These are phyloP conservation scores for Scopus umbretta DNA, from an alignment of 2,113 vertebrate species.

Conservation along the genomic window DNA sequence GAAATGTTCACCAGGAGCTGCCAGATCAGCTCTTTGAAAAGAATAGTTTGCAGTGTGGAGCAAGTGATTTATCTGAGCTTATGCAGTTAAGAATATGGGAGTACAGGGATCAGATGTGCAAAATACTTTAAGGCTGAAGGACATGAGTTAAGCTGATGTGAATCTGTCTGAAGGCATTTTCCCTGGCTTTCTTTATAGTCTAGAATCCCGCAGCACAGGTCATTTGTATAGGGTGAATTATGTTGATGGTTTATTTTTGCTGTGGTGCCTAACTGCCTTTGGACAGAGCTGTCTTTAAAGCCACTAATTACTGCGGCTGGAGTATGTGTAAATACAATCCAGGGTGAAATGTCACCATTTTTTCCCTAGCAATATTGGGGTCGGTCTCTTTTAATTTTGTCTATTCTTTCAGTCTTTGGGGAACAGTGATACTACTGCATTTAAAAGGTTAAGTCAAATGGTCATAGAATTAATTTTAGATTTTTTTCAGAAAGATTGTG, in stretches of 20 bases:
- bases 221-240: not conserved
- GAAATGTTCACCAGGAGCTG: not conserved
- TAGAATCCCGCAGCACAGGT: not conserved
- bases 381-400: not conserved
- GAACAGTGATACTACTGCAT: not conserved
- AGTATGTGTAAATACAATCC: not conserved
- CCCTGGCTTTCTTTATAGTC: not conserved
- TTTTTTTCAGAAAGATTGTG: not conserved
- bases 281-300: not conserved
- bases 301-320: not conserved
- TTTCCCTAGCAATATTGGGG: not conserved
- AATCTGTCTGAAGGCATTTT: not conserved
- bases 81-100: not conserved
- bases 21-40: not conserved
- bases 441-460: not conserved
- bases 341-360: not conserved
- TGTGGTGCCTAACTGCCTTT: not conserved
- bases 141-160: not conserved
- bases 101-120: not conserved
- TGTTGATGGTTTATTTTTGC: not conserved
- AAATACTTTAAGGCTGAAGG: not conserved
- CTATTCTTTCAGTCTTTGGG: not conserved
- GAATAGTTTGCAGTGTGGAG: not conserved
- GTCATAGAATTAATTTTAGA: not conserved
- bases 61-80: not conserved